Evolutionary conservation across 2,797 vertebrate genomes (phyloP).

Genomic region (Dendrocincla tyrannina): DNA sequence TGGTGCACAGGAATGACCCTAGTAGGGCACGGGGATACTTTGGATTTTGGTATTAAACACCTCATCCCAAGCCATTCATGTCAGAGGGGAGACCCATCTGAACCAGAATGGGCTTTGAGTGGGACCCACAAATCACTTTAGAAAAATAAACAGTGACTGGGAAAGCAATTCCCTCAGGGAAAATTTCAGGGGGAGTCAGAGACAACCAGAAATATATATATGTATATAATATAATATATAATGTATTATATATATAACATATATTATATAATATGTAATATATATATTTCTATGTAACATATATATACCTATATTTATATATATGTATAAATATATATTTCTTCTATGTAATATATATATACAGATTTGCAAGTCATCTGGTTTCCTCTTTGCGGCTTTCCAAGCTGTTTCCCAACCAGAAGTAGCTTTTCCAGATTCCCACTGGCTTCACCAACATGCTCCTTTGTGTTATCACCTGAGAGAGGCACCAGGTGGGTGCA

Average conservation of each 20-base stretch:
- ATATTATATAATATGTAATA: too few species aligned
- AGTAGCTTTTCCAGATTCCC: not conserved
- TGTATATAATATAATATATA: too few species aligned
- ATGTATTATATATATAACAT: too few species aligned
- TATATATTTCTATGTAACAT: too few species aligned
- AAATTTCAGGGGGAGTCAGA: not conserved
- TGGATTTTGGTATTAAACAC: not conserved
- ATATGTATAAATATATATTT: too few species aligned
- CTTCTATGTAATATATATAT: not conserved
- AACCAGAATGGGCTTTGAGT: not conserved
- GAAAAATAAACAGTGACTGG: not conserved
- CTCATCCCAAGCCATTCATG: not conserved
- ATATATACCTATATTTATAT: too few species aligned
- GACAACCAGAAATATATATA: too few species aligned
- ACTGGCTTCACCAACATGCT: not conserved
- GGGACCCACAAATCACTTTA: not conserved
- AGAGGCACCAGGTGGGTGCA: not conserved
- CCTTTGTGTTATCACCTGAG: not conserved
- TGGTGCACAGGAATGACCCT: not conserved
- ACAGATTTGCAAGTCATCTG: not conserved
- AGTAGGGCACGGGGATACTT: not conserved
- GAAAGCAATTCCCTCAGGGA: not conserved
- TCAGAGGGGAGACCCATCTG: not conserved
- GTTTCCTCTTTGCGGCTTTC: not conserved
- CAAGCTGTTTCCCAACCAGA: not conserved